phyloP scores from a whole-genome alignment of 2,888 invertebrate species.

The Camponotus fellah region DNA sequence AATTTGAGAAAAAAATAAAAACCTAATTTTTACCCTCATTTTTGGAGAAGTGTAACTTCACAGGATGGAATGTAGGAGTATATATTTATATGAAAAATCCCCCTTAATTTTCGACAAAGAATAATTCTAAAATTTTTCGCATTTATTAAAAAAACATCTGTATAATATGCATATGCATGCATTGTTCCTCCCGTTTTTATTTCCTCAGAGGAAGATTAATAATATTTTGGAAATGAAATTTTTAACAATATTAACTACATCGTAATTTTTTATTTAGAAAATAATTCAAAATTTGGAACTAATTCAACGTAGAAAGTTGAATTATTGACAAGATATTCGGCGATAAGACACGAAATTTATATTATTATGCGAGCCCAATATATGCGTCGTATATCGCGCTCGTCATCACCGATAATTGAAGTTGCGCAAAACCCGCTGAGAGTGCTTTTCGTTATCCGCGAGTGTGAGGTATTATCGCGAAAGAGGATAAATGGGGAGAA shows the following conservation, averaged over 20 bases:
- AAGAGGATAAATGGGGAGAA: slow-evolving; percentile 76
- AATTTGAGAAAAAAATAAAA: too few species aligned
- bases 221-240: not conserved
- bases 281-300: not conserved
- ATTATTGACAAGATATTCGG: not conserved
- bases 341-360: not conserved
- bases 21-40: too few species aligned
- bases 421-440: slow-evolving; percentile 70
- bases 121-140: too few species aligned
- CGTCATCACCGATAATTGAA: slow-evolving; percentile 69
- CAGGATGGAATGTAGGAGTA: too few species aligned
- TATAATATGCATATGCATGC: too few species aligned
- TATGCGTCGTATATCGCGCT: slow-evolving; percentile 54
- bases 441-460: slow-evolving; percentile 73
- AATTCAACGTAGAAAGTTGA: not conserved
- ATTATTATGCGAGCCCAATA: not conserved
- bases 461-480: slow-evolving; percentile 73
- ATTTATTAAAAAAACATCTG: too few species aligned
- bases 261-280: not conserved
- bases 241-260: not conserved
- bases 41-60: too few species aligned
- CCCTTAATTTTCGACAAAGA: too few species aligned
- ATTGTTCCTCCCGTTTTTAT: not conserved
- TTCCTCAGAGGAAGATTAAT: not conserved
- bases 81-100: too few species aligned